These are phyloP conservation scores for Acanthosepion pharaonis DNA, from an alignment of 2,888 invertebrate genomes.

Conservation along the genomic window DNA sequence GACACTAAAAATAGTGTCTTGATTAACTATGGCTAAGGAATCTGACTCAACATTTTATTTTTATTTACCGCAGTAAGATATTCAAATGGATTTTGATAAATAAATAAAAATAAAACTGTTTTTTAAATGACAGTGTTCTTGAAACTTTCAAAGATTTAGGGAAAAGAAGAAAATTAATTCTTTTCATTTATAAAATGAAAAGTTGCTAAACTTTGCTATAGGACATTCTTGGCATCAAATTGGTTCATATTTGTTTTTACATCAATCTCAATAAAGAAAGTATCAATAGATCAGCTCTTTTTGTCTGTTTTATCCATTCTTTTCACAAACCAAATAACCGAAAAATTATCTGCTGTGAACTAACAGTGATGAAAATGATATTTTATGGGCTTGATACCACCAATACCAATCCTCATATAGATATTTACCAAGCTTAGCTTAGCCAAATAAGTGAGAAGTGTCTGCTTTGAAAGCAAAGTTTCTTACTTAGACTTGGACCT, in stretches of 20 bases:
- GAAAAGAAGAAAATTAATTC: too few relatives aligned
- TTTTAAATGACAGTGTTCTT: too few relatives aligned
- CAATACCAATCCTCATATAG: background rate
- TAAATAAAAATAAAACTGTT: too few relatives aligned
- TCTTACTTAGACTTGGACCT: too few relatives aligned
- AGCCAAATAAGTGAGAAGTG: too few relatives aligned
- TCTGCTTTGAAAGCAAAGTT: too few relatives aligned
- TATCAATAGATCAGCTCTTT: background rate
- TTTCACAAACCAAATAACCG: background rate
- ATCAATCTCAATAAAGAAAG: background rate
- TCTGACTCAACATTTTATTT: background rate
- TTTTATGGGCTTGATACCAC: background rate
- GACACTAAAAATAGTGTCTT: conserved; percentile 15
- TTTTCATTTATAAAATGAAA: too few relatives aligned
- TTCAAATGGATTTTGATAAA: background rate
- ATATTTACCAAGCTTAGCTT: too few relatives aligned
- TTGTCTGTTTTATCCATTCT: background rate
- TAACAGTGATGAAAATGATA: background rate
- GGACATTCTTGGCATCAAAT: background rate
- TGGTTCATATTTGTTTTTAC: background rate
- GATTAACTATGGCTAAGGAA: background rate
- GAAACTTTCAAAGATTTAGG: too few relatives aligned
- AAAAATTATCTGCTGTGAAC: background rate
- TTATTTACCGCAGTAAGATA: background rate
- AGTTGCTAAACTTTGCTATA: too few relatives aligned